Evolutionary conservation across 1,140 invertebrate species (phyloP).

Genomic region (Wiebesia pumilae): DNA sequence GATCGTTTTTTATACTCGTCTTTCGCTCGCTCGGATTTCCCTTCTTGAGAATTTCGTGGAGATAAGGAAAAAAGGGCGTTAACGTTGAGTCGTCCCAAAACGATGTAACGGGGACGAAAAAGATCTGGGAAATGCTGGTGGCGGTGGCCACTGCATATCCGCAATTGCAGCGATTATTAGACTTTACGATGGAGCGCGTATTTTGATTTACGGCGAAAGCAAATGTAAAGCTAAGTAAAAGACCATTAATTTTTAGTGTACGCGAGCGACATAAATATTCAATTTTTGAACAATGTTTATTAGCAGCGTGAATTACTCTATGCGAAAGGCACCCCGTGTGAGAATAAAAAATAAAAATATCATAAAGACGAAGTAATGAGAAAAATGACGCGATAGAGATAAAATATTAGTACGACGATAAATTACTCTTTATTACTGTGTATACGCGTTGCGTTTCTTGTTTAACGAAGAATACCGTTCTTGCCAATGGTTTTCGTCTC

Average conservation of each 20-base stretch:
- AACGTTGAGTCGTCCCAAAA: not conserved
- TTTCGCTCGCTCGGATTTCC: slow-evolving; percentile 40
- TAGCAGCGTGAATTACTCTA: no score
- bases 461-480: not conserved
- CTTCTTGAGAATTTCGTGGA: slow-evolving; percentile 14
- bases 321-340: no score
- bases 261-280: no score
- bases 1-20: slow-evolving; percentile 3
- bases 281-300: no score
- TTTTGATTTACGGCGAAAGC: no score
- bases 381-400: not conserved
- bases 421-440: not conserved
- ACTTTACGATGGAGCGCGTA: no score
- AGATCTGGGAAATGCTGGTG: not conserved
- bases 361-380: not conserved
- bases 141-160: no score
- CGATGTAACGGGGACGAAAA: slow-evolving; percentile 13
- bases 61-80: not conserved
- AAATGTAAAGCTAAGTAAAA: no score
- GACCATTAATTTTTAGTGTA: no score
- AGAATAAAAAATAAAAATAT: no score
- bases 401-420: not conserved
- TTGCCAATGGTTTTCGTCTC: not conserved
- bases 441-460: not conserved
- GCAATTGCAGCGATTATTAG: no score